Conservation (phyloP, 2,888 invertebrate genomes). For the Ochlodes sylvanus region DNA sequence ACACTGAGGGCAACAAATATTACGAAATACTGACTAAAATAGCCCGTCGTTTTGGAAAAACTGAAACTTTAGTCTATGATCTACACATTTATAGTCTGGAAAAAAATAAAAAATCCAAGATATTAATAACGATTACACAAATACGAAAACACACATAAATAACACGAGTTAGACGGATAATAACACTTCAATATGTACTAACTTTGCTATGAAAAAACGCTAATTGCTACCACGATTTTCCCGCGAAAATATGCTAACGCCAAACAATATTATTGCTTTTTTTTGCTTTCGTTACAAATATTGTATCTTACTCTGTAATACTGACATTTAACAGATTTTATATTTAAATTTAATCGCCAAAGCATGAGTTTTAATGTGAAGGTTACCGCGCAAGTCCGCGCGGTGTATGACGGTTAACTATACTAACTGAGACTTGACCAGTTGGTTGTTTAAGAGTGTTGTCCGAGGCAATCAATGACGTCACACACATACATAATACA, state of each 20-base stretch:
- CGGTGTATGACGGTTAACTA: conserved; percentile 19
- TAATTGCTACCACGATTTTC: background rate
- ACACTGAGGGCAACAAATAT: background rate
- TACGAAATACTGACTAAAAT: background rate
- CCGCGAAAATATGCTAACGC: background rate
- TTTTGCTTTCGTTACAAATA: too few relatives aligned
- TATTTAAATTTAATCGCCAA: too few relatives aligned
- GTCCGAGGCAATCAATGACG: conserved; percentile 41
- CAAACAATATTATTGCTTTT: too few relatives aligned
- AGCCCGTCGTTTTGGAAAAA: background rate
- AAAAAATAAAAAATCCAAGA: background rate
- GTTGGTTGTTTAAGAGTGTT: conserved; percentile 45
- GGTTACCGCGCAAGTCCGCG: background rate
- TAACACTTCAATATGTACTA: background rate
- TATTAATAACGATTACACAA: background rate
- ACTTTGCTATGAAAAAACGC: background rate
- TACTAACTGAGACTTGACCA: conserved; percentile 43
- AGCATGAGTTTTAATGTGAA: background rate
- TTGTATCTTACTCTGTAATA: too few relatives aligned
- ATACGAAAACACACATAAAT: background rate
- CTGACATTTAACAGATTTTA: too few relatives aligned
- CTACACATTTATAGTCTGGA: too few relatives aligned
- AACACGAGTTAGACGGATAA: background rate
- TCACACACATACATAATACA: conserved; percentile 31
- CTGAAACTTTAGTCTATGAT: background rate